These are phyloP conservation scores for Leucosticte australis DNA, from an alignment of 2,113 vertebrate genomes.

Conservation along the genomic window DNA sequence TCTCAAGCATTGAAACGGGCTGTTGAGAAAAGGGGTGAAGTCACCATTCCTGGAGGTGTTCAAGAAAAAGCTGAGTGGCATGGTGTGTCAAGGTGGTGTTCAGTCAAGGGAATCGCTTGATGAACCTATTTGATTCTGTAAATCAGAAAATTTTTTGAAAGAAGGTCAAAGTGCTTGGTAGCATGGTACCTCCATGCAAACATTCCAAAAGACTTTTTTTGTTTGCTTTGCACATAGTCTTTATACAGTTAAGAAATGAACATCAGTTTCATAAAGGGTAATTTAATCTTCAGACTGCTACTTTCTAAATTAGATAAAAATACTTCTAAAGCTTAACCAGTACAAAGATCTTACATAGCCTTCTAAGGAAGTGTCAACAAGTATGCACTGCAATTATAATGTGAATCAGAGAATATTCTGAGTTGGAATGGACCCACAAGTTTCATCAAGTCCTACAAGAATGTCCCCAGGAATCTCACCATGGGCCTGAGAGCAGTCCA, in stretches of 20 bases:
- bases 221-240: background rate
- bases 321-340: background rate
- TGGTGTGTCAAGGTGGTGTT: background rate
- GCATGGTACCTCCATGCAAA: background rate
- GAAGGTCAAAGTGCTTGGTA: background rate
- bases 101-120: background rate
- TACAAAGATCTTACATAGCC: background rate
- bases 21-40: rapidly evolving
- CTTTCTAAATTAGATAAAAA: background rate
- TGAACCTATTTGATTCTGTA: background rate
- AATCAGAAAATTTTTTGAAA: background rate
- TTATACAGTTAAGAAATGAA: background rate
- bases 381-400: background rate
- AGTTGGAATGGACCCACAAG: background rate
- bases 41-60: background rate
- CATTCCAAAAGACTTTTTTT: background rate
- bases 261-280: background rate
- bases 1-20: background rate
- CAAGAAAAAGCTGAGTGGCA: background rate
- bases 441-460: background rate
- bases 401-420: background rate
- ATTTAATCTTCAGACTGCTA: background rate
- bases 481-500: background rate
- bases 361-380: background rate
- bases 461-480: background rate